Evolutionary conservation across 1,140 invertebrate species (phyloP).

Genomic region (Carposina sasakii): DNA sequence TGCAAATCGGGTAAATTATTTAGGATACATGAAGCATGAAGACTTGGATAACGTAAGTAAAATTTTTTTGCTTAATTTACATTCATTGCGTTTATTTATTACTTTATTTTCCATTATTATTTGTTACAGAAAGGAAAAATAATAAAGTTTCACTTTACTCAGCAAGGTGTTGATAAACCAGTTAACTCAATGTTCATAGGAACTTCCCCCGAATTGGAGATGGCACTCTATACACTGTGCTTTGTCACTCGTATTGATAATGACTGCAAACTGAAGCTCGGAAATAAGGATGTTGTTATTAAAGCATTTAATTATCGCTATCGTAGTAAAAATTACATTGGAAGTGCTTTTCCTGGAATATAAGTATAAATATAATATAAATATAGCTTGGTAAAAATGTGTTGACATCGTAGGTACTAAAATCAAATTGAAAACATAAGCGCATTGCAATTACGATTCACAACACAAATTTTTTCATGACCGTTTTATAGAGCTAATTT

Average conservation of each 20-base stretch:
- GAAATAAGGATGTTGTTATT: slow-evolving; percentile 80
- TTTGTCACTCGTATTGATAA: slow-evolving; percentile 81
- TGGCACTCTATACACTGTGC: slow-evolving; percentile 92
- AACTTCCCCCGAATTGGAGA: slow-evolving; percentile 93
- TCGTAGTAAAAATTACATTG: slow-evolving; percentile 82
- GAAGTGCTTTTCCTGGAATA: slow-evolving; percentile 86
- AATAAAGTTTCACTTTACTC: slow-evolving; percentile 84
- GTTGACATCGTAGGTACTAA: no score
- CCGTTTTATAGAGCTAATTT: no score
- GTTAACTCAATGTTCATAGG: slow-evolving; percentile 89
- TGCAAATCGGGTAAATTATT: slow-evolving; percentile 79
- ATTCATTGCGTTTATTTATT: background rate
- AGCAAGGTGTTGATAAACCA: slow-evolving; percentile 83
- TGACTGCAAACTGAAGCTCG: slow-evolving; percentile 81
- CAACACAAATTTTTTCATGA: no score
- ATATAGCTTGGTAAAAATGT: no score
- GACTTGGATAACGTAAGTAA: slow-evolving; percentile 80
- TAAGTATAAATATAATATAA: slow-evolving; percentile 61
- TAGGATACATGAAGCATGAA: slow-evolving; percentile 83
- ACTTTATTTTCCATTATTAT: slow-evolving; percentile 29
- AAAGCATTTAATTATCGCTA: slow-evolving; percentile 82
- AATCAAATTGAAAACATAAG: no score
- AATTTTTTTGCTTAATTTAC: slow-evolving; percentile 12
- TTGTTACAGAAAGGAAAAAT: slow-evolving; percentile 82
- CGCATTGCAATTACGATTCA: no score